phyloP scores from a whole-genome alignment of 2,113 vertebrate genomes.

The Orycteropus afer region DNA sequence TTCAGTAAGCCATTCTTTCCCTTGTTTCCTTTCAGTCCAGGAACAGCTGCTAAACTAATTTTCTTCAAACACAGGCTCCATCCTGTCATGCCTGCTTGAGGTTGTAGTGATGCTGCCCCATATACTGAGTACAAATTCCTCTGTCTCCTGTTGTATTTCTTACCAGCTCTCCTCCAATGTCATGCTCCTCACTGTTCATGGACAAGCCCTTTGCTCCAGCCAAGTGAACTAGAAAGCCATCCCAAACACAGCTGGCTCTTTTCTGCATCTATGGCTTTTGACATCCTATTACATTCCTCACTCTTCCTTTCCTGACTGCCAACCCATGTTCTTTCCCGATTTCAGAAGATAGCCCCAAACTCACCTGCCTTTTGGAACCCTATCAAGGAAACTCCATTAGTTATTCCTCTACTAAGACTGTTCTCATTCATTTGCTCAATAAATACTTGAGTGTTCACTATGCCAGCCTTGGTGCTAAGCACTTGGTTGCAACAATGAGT shows the following conservation, averaged over 20 bases:
- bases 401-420: neutral
- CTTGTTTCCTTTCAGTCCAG: neutral
- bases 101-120: neutral
- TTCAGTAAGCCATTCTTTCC: neutral
- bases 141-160: neutral
- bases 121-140: neutral
- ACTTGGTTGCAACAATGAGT: neutral
- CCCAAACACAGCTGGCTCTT: neutral
- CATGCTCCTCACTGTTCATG: neutral
- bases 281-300: neutral
- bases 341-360: neutral
- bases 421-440: neutral
- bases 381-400: neutral
- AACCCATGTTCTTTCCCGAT: neutral
- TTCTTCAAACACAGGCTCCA: constrained; percentile 19
- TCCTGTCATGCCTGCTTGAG: neutral
- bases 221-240: neutral
- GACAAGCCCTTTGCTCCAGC: neutral
- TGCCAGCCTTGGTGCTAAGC: neutral
- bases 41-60: constrained; percentile 38
- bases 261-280: neutral
- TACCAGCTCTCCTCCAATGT: too few relatives aligned
- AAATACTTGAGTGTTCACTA: neutral
- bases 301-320: neutral
- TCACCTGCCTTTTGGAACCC: neutral